phyloP scores from a whole-genome alignment of 2,113 vertebrate genomes.

The Pterocles orientalis region DNA sequence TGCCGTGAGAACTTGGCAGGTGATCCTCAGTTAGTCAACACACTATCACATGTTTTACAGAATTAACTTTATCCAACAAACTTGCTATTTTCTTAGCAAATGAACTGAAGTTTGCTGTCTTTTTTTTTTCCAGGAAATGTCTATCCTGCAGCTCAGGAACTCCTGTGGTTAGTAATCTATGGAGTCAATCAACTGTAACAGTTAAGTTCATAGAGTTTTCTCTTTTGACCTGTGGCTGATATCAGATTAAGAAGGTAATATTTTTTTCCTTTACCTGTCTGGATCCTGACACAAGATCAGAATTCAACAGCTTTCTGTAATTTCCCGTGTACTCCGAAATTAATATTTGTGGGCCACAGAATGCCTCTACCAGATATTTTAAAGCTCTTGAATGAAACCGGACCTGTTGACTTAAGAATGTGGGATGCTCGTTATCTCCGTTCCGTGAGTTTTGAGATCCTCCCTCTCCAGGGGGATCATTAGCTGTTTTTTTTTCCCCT shows the following conservation, averaged over 20 bases:
- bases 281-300: neutral
- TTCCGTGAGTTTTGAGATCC: no score
- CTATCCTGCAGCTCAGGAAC: neutral
- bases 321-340: neutral
- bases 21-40: neutral
- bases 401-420: neutral
- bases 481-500: no score
- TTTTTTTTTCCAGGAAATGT: neutral
- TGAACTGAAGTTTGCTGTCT: neutral
- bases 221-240: neutral
- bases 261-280: neutral
- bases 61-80: neutral
- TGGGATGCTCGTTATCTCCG: no score
- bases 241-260: neutral
- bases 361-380: neutral
- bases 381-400: neutral
- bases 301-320: neutral
- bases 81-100: neutral
- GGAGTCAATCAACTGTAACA: neutral
- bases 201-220: neutral
- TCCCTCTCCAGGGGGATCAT: no score
- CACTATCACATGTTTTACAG: neutral
- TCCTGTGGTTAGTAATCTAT: neutral
- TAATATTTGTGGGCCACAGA: neutral
- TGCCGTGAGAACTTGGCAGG: neutral